Conservation (phyloP, 2,113 vertebrate species). For the Tupaia chinensis region DNA sequence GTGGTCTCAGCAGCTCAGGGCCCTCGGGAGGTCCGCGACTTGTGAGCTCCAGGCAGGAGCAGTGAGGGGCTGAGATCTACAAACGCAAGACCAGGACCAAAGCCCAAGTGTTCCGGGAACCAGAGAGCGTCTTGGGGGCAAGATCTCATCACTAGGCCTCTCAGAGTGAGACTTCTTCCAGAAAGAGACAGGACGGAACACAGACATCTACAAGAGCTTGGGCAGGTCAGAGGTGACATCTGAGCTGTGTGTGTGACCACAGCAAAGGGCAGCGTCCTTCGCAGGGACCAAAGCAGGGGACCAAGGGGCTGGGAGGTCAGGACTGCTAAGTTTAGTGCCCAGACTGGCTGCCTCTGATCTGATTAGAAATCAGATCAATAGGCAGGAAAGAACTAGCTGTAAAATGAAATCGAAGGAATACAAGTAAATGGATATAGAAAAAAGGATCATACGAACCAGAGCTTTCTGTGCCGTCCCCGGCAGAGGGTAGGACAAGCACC, state of each 20-base stretch:
- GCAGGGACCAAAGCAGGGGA: neutral
- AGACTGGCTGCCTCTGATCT: neutral
- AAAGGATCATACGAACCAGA: too few relatives aligned
- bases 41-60: neutral
- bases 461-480: neutral
- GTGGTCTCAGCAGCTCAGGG: neutral
- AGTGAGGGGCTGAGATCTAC: neutral
- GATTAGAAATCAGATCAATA: neutral
- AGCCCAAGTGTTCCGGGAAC: neutral
- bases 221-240: accelerated
- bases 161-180: neutral
- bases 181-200: neutral
- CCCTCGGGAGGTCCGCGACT: neutral
- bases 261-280: accelerated
- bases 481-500: accelerated
- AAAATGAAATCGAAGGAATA: neutral
- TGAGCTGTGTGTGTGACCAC: too few relatives aligned
- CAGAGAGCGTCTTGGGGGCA: neutral
- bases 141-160: neutral
- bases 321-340: accelerated
- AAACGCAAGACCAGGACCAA: neutral
- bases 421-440: neutral
- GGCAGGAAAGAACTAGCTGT: neutral
- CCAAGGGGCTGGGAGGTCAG: accelerated
- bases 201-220: neutral